Evolutionary conservation across 2,888 invertebrate genomes (phyloP).

Genomic region (Leptogaster cylindrica): DNA sequence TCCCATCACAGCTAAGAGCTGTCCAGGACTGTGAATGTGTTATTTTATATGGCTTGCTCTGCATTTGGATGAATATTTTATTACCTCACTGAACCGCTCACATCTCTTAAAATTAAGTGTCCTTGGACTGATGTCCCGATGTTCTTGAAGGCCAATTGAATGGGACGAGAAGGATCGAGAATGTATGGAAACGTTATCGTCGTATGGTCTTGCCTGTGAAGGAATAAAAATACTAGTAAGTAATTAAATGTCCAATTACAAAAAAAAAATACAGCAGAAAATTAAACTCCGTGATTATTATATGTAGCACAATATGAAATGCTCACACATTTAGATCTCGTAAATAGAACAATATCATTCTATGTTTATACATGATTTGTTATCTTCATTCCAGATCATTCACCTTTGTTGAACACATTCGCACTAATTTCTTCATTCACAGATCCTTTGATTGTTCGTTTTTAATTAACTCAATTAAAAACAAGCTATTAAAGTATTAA

Average conservation of each 20-base stretch:
- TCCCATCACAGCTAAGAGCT: constrained; percentile 82
- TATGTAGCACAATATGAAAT: no score
- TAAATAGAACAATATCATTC: no score
- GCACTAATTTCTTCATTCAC: no score
- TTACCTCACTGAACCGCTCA: constrained; percentile 69
- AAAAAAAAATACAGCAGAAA: not conserved
- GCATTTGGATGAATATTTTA: not conserved
- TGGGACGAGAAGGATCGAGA: constrained; percentile 66
- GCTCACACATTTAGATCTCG: no score
- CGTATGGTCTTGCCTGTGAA: constrained; percentile 67
- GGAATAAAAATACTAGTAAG: no score
- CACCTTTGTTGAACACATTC: no score
- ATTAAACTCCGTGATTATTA: no score
- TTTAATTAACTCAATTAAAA: no score
- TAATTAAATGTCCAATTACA: not conserved
- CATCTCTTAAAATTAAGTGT: constrained; percentile 18
- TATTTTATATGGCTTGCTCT: constrained; percentile 1
- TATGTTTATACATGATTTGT: no score
- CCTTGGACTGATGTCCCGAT: constrained; percentile 60
- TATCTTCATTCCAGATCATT: no score
- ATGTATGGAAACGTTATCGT: constrained; percentile 68
- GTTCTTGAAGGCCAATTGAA: constrained; percentile 72
- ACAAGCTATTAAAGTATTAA: no score
- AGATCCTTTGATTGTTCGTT: no score
- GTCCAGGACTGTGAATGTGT: constrained; percentile 67